Evolutionary conservation across 2,113 vertebrate genomes (phyloP), one percentile per base, ranked within the genome.

Genomic region (Grantiella picta): DNA sequence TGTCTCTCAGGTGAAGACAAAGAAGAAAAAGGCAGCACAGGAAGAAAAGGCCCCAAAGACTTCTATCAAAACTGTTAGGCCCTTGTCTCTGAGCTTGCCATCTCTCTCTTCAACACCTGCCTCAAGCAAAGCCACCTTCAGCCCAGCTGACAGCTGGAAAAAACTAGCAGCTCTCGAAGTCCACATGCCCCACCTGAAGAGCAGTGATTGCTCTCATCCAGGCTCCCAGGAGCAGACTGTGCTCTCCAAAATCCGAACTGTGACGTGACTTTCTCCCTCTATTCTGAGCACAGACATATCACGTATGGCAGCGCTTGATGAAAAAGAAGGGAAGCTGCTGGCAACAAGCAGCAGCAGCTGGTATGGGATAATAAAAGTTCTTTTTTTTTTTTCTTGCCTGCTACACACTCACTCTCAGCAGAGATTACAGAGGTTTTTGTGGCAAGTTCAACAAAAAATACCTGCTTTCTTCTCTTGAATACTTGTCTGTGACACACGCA

Each of bases 281-380:
- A 6, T 50, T 73, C 69, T 18, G 27, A 1, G 5, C 1, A 1
- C 60, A 73, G 79, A 86, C 65, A 88, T 65, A 81, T 75, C 69
- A 73, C 6, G 5, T 87, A 79, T 29, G 90, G 91, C 66, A 90
- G 84, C 78, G 27, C 59, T 82, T 66, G 45, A 82, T 0, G 0
- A 89, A 54, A 38, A 79, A 86, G 73, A 68, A 35, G 64, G n/a
- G 24, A 90, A 75, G 93, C 85, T 95, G 66, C 75, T 90, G 78
- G 70, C 75, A 86, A 89, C n/a, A 64, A 68, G 85, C 82, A 85
- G 61, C 36, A 87, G 71, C 70, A 96, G 89, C 77, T 94, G 78
- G 35, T 36, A 45, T 0, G 1, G 35, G 54, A 52, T 64, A 86
- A 92, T 68, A 80, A 38, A 92, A 92, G 29, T n/a, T 66, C 1